Percentiles rank a stretch among this genome's conserved stretches.
Conservation (phyloP, 2,797 vertebrate genomes). For the Perodicticus potto region DNA sequence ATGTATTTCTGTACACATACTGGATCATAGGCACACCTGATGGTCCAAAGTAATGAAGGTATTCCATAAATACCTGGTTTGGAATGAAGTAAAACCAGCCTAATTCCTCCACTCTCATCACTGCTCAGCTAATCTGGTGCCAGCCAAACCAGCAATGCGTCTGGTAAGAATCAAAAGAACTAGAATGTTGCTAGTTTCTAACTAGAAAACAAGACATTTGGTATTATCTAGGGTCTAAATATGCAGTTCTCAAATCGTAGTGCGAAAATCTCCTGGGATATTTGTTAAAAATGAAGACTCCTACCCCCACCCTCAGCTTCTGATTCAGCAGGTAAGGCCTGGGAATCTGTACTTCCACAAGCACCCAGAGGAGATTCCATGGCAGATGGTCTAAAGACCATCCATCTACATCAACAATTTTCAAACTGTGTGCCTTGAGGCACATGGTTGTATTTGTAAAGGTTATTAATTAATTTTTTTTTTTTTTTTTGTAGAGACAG, state of each 20-base stretch:
- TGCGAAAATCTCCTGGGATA: not conserved
- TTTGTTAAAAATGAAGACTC: slow-evolving; percentile 29
- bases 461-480: no score
- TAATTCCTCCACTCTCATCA: not conserved
- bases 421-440: no score
- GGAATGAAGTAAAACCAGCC: not conserved
- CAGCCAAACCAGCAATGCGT: no score
- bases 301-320: not conserved
- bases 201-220: not conserved
- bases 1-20: not conserved
- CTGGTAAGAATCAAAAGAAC: not conserved
- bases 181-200: not conserved
- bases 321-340: not conserved
- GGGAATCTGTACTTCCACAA: not conserved
- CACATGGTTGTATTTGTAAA: no score
- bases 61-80: not conserved
- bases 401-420: no score
- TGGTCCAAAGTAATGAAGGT: not conserved
- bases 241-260: not conserved
- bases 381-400: not conserved
- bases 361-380: not conserved
- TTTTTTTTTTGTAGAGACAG: no score
- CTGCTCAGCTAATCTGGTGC: not conserved
- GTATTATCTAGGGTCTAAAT: not conserved
- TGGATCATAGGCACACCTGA: not conserved